Evolutionary conservation across 2,888 invertebrate species (phyloP), one percentile per base, ranked within the genome.

Genomic region (Phragmatobia fuliginosa): DNA sequence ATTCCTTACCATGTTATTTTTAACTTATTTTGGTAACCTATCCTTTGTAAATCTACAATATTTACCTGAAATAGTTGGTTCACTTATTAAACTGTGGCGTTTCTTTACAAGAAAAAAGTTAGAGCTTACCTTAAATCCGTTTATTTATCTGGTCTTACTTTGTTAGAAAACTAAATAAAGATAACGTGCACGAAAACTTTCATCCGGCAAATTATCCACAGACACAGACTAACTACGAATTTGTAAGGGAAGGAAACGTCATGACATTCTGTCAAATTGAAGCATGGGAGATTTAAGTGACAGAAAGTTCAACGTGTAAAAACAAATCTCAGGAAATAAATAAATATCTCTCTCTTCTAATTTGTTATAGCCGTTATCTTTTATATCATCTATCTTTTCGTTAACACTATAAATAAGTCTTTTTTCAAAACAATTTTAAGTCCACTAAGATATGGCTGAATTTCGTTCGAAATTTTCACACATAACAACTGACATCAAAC

Each of bases 171-270:
- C 56, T 56, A 56, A 14, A 16, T 36, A 38, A 8, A 16, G 45
- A 49, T 60, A 65, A 65, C 69, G 65, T 65, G 69, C 65, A 67
- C 62, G n/a, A 63, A 64, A 65, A 56, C 31, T 32, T 31, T 21
- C 38, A 61, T 69, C 69, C 69, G 69, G 65, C 61, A 49, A 60
- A 61, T 65, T 65, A 56, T 33, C 69, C 69, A 69, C 69, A 69
- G 52, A 65, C 21, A 64, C 21, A 52, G 58, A 63, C 10, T 16
- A 18, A 21, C 6, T 3, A 14, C 3, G 14, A 14, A 6, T 36
- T 36, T 5, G 6, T 28, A 38, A 4, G n/a, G 33, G 33, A 32
- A 28, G 16, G 2, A 38, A 18, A 62, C 41, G 62, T 62, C 62
- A 31, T 62, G 28, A 62, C 11, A 56, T 56, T 25, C 41, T 58